A percentile compares a stretch with the other conserved stretches of the same genome.
Evolutionary conservation across 2,113 vertebrate species (phyloP).

Genomic region (Labeo catla): DNA sequence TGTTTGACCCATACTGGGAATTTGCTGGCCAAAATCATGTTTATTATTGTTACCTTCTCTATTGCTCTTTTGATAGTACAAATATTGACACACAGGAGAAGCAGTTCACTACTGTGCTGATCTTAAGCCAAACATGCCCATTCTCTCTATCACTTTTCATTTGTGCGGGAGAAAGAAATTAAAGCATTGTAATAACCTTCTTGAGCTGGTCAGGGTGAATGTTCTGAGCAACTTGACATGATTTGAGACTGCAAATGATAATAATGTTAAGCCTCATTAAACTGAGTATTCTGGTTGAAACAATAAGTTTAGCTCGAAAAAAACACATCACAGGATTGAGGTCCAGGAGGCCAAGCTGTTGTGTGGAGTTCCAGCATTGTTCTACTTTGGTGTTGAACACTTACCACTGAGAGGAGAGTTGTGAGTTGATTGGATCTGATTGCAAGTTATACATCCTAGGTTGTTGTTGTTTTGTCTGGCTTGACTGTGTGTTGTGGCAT

Average conservation of each 20-base stretch:
- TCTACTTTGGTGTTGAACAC: slow-evolving; percentile 13
- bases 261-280: slow-evolving; percentile 60
- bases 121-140: slow-evolving; percentile 52
- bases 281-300: slow-evolving; percentile 67
- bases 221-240: slow-evolving; percentile 57
- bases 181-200: slow-evolving; percentile 54
- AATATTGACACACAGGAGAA: slow-evolving; percentile 56
- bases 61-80: slow-evolving; percentile 47
- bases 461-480: background rate
- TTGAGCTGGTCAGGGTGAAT: slow-evolving; percentile 64
- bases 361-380: background rate
- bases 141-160: slow-evolving; percentile 54
- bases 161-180: slow-evolving; percentile 61
- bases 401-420: slow-evolving; percentile 9
- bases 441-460: background rate
- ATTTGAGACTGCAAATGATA: slow-evolving; percentile 57
- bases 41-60: slow-evolving; percentile 38
- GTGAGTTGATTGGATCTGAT: slow-evolving; percentile 5
- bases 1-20: slow-evolving; percentile 44
- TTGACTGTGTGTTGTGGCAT: background rate
- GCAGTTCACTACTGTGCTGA: slow-evolving; percentile 46
- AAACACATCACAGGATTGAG: slow-evolving; percentile 20
- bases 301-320: slow-evolving; percentile 64
- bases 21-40: slow-evolving; percentile 24
- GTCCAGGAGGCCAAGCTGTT: background rate